Evolutionary conservation across 2,797 vertebrate genomes (phyloP).

Genomic region (Coracias cyanogaster): DNA sequence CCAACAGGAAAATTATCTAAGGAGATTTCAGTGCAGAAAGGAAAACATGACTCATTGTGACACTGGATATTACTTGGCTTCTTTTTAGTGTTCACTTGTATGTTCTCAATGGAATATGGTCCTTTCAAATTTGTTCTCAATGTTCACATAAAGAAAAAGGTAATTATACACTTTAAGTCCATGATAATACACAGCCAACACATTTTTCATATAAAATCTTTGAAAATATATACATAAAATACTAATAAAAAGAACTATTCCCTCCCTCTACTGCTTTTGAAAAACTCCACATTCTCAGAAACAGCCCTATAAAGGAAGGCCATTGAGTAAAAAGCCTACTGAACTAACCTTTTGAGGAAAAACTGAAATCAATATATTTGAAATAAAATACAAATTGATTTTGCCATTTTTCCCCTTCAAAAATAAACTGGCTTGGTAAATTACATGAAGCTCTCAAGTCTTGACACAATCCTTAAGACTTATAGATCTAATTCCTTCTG

Average conservation of each 20-base stretch:
- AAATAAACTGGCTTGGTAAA: conserved; percentile 19
- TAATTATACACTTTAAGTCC: background rate
- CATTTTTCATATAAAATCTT: background rate
- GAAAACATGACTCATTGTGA: background rate
- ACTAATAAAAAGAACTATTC: background rate
- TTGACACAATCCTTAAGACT: background rate
- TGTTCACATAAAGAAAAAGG: background rate
- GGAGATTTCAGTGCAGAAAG: background rate
- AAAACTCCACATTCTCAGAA: background rate
- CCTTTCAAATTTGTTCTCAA: background rate
- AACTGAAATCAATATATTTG: conserved; percentile 33
- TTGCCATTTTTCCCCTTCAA: background rate
- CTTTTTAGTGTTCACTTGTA: background rate
- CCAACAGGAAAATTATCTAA: background rate
- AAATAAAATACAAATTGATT: conserved; percentile 56
- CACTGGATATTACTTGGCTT: background rate
- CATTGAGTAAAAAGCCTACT: background rate
- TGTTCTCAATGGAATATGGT: background rate
- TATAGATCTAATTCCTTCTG: background rate
- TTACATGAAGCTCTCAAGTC: background rate
- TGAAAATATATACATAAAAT: background rate
- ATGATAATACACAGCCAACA: background rate
- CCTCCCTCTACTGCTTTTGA: background rate
- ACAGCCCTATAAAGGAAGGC: background rate
- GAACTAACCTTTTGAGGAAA: conserved; percentile 6